phyloP scores from a whole-genome alignment of 2,888 invertebrate genomes.

The Eulithis testata region DNA sequence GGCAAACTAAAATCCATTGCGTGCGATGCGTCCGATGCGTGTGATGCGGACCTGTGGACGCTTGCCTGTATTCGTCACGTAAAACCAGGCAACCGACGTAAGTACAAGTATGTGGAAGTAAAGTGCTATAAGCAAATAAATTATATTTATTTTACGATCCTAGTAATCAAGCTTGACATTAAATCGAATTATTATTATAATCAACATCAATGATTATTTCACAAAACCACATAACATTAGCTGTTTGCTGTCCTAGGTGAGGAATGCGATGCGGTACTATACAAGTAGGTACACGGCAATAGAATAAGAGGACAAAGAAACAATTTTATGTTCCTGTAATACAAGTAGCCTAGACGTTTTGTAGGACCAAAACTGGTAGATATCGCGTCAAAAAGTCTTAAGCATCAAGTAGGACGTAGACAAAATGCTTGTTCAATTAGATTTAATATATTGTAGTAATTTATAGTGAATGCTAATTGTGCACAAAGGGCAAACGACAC shows the following conservation, averaged over 20 bases:
- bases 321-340: background rate
- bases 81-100: too few relatives aligned
- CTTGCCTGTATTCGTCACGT: too few relatives aligned
- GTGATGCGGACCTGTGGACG: too few relatives aligned
- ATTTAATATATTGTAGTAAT: slow-evolving; percentile 60
- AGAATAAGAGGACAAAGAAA: too few relatives aligned
- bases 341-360: background rate
- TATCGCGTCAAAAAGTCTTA: background rate
- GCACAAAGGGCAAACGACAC: slow-evolving; percentile 59
- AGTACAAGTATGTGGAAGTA: background rate
- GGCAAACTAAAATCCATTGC: too few relatives aligned
- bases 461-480: slow-evolving; percentile 60
- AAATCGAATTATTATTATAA: slow-evolving; percentile 15
- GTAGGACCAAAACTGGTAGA: background rate
- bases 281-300: too few relatives aligned
- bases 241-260: background rate
- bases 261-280: background rate
- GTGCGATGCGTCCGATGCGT: too few relatives aligned
- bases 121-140: slow-evolving; percentile 1
- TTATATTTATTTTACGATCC: slow-evolving; percentile 35
- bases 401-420: slow-evolving; percentile 11
- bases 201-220: slow-evolving; percentile 23
- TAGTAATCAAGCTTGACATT: slow-evolving; percentile 18
- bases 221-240: slow-evolving; percentile 12
- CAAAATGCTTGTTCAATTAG: slow-evolving; percentile 57